Evolutionary conservation across 2,113 vertebrate genomes (phyloP).

Genomic region (Malurus melanocephalus): DNA sequence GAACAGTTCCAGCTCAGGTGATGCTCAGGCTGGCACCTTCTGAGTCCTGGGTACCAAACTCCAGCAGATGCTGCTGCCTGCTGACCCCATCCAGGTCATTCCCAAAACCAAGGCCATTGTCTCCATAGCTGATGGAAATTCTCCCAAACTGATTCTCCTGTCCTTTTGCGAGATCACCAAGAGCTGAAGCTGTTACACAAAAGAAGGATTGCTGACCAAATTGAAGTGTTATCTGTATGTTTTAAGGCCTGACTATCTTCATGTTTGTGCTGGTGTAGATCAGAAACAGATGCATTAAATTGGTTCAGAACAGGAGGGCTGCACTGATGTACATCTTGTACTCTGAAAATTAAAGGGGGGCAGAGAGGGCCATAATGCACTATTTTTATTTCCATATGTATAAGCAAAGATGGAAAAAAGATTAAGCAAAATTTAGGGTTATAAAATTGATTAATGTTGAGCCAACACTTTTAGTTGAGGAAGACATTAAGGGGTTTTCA

Average conservation of each 20-base stretch:
- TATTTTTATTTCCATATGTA: background rate
- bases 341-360: background rate
- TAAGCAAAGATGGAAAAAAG: constrained; percentile 13
- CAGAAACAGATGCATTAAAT: background rate
- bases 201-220: background rate
- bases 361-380: background rate
- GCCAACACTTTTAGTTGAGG: background rate
- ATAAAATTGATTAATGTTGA: constrained; percentile 2
- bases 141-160: background rate
- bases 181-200: background rate
- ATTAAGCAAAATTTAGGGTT: background rate
- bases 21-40: background rate
- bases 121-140: background rate
- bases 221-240: background rate
- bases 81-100: background rate
- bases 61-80: background rate
- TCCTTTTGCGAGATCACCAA: rapidly evolving
- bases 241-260: background rate
- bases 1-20: rapidly evolving
- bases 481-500: background rate
- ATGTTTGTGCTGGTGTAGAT: background rate
- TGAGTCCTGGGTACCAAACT: rapidly evolving
- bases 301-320: background rate
- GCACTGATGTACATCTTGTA: background rate
- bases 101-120: background rate